Evolutionary conservation across 2,113 vertebrate genomes (phyloP).

Genomic region (Brachyhypopomus occidentalis): DNA sequence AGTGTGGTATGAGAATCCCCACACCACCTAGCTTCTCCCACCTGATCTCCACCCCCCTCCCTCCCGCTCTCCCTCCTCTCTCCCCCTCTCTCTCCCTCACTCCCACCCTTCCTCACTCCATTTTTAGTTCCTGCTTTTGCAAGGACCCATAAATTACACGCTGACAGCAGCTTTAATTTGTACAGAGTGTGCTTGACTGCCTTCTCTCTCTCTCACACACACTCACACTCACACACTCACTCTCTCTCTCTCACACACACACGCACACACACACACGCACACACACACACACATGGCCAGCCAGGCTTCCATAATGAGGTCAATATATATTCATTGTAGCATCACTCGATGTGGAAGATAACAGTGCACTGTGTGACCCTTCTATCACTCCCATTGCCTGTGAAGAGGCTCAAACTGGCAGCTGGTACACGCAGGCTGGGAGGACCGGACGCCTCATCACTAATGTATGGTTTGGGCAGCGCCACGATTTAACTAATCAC

Average conservation of each 20-base stretch:
- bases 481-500: constrained; percentile 77
- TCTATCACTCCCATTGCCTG: constrained; percentile 64
- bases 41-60: constrained; percentile 34
- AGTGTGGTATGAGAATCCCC: constrained; percentile 56
- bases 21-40: constrained; percentile 63
- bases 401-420: constrained; percentile 58
- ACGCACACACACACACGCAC: constrained; percentile 36
- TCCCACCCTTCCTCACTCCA: constrained; percentile 34
- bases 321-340: constrained; percentile 84
- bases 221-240: constrained; percentile 26
- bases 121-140: constrained; percentile 54
- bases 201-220: constrained; percentile 49
- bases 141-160: constrained; percentile 78
- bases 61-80: constrained; percentile 25
- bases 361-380: constrained; percentile 62
- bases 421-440: constrained; percentile 55
- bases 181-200: constrained; percentile 76
- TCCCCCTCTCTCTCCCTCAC: constrained; percentile 7
- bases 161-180: constrained; percentile 80
- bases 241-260: constrained; percentile 26
- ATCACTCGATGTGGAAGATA: constrained; percentile 77
- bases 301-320: constrained; percentile 83
- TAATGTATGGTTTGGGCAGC: constrained; percentile 73
- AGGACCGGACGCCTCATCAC: constrained; percentile 72
- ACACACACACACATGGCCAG: constrained; percentile 62